A percentile compares a stretch with the other conserved stretches of the same genome.
These are phyloP conservation scores for Meganola albula DNA, from an alignment of 2,888 invertebrate genomes.

Conservation along the genomic window DNA sequence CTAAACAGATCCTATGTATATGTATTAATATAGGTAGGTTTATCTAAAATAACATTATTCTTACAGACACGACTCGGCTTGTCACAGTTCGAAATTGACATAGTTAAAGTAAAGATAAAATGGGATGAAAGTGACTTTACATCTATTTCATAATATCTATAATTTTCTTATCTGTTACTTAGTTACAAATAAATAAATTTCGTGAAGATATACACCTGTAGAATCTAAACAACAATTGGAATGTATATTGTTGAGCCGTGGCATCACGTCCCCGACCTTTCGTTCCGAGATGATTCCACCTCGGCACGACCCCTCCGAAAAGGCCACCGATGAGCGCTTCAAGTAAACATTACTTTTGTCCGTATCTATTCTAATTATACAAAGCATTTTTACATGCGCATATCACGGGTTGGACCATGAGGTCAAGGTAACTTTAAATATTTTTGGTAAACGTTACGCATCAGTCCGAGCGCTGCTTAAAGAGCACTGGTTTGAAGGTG, in stretches of 20 bases:
- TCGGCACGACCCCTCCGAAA: slow-evolving; percentile 43
- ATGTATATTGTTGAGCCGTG: slow-evolving; percentile 60
- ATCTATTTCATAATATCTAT: too few species aligned
- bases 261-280: slow-evolving; percentile 68
- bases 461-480: slow-evolving; percentile 51
- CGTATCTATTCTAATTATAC: slow-evolving; percentile 41
- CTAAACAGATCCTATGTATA: slow-evolving; percentile 23
- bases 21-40: too few species aligned
- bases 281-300: slow-evolving; percentile 49
- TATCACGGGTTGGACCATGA: slow-evolving; percentile 64
- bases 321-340: slow-evolving; percentile 37
- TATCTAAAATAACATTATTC: slow-evolving; percentile 18
- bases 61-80: slow-evolving; percentile 11
- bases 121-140: too few species aligned
- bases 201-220: slow-evolving; percentile 39
- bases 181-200: slow-evolving; percentile 48
- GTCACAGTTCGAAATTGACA: too few species aligned
- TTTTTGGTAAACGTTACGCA: slow-evolving; percentile 71
- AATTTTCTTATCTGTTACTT: slow-evolving; percentile 26
- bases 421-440: slow-evolving; percentile 71
- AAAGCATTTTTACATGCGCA: slow-evolving; percentile 64
- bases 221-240: slow-evolving; percentile 43
- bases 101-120: too few species aligned
- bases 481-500: slow-evolving; percentile 41
- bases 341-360: slow-evolving; percentile 22